Percentiles rank a stretch among this genome's conserved stretches.
Evolutionary conservation across 1,140 invertebrate genomes (phyloP).

Genomic region (Habropoda laboriosa): DNA sequence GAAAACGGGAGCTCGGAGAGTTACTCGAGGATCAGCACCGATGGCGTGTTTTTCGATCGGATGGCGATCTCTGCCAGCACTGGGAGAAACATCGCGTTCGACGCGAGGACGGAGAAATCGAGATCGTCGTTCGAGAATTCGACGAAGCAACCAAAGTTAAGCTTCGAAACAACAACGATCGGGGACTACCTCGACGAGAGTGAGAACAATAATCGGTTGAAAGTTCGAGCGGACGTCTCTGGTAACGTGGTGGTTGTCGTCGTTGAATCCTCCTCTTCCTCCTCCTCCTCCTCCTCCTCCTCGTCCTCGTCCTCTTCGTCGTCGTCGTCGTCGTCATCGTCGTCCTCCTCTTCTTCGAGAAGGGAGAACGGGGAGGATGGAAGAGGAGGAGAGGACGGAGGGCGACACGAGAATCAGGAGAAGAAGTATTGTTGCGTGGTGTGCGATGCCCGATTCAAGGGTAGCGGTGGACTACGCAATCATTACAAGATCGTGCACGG

Average conservation of each 20-base stretch:
- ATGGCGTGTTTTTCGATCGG: constrained; percentile 13
- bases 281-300: constrained; percentile 1
- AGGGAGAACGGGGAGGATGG: neutral
- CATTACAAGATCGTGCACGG: constrained; percentile 84
- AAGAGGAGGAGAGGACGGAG: neutral
- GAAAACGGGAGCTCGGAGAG: neutral
- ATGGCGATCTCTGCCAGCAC: neutral
- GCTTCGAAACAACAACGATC: constrained; percentile 72
- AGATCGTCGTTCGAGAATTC: constrained; percentile 21
- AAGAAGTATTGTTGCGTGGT: constrained; percentile 86
- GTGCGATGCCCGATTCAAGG: constrained; percentile 88
- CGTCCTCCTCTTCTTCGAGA: neutral
- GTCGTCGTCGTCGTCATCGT: neutral
- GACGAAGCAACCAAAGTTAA: constrained; percentile 67
- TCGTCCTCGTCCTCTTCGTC: neutral
- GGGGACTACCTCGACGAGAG: constrained; percentile 70
- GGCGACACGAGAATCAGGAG: constrained; percentile 26
- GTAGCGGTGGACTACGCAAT: constrained; percentile 86
- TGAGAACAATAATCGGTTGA: constrained; percentile 73
- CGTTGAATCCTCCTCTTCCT: neutral
- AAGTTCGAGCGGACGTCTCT: neutral
- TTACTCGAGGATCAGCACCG: constrained; percentile 5
- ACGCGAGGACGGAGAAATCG: neutral
- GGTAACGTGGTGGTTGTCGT: neutral
- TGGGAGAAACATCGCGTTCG: constrained; percentile 20